Conservation (phyloP, 1,140 invertebrate genomes). For the Coptotermes formosanus region DNA sequence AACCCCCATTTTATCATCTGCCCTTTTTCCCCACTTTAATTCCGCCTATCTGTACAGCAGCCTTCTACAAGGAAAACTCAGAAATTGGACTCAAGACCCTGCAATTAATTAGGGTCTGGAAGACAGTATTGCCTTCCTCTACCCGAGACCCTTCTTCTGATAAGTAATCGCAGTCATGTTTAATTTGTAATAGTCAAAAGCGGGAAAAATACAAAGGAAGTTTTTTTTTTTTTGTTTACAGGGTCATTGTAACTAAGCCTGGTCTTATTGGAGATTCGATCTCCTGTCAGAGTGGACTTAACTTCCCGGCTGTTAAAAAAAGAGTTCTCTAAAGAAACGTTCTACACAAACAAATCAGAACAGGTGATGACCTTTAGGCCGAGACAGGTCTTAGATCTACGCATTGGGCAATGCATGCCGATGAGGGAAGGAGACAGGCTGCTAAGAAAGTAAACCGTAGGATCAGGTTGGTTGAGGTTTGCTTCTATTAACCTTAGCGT, state of each 20-base stretch:
- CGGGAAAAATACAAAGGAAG: not conserved
- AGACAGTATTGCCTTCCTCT: too few species aligned
- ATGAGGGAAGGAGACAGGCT: too few species aligned
- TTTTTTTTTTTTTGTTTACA: not conserved
- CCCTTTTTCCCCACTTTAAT: not conserved
- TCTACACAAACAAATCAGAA: not conserved
- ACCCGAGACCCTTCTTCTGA: not conserved
- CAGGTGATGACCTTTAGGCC: not conserved
- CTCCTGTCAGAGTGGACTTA: not conserved
- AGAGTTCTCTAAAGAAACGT: not conserved
- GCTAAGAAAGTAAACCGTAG: too few species aligned
- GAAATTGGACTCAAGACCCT: not conserved
- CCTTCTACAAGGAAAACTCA: not conserved
- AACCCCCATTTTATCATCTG: too few species aligned
- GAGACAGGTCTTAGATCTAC: too few species aligned
- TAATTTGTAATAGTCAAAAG: slow-evolving; percentile 11
- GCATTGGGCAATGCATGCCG: too few species aligned
- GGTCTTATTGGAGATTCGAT: not conserved
- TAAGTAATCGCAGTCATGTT: not conserved
- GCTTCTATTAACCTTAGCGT: too few species aligned
- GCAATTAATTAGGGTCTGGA: not conserved
- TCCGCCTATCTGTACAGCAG: not conserved
- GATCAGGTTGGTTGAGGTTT: too few species aligned
- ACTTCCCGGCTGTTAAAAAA: too few species aligned
- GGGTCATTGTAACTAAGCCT: too few species aligned